Percentiles rank a stretch among this genome's conserved stretches.
Conservation (phyloP, 2,888 invertebrate species). For the Anthophora plumipes region DNA sequence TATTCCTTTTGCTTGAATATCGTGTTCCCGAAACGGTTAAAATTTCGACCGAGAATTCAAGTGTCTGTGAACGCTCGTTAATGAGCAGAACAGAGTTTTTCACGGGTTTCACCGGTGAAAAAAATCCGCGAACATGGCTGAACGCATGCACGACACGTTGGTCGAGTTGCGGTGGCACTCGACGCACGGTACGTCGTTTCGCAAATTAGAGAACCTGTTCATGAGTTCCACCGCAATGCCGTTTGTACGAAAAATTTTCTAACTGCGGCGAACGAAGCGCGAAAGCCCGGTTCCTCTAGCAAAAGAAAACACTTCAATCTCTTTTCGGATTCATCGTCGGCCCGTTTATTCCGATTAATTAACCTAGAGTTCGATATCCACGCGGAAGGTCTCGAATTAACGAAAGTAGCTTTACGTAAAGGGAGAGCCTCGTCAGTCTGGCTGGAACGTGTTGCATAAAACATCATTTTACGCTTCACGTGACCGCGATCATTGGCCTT, state of each 20-base stretch:
- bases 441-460: slow-evolving; percentile 39
- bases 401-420: slow-evolving; percentile 46
- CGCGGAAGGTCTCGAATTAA: slow-evolving; percentile 26
- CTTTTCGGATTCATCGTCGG: no score
- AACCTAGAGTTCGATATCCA: not conserved
- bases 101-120: not conserved
- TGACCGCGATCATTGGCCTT: slow-evolving; percentile 53
- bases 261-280: slow-evolving; percentile 29
- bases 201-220: slow-evolving; percentile 23
- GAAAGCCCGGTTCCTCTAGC: not conserved
- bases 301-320: not conserved
- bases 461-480: slow-evolving; percentile 37
- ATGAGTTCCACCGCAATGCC: slow-evolving; percentile 33
- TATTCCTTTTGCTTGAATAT: not conserved
- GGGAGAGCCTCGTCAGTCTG: not conserved
- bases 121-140: not conserved
- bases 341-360: slow-evolving; percentile 9
- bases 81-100: slow-evolving; percentile 24
- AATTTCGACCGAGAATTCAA: slow-evolving; percentile 5
- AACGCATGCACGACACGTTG: slow-evolving; percentile 27
- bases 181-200: slow-evolving; percentile 18
- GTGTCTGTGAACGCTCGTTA: slow-evolving; percentile 4
- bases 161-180: slow-evolving; percentile 2
- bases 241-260: slow-evolving; percentile 38
- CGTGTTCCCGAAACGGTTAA: not conserved